Conservation (phyloP, 2,888 invertebrate species). For the Coenonympha glycerion region DNA sequence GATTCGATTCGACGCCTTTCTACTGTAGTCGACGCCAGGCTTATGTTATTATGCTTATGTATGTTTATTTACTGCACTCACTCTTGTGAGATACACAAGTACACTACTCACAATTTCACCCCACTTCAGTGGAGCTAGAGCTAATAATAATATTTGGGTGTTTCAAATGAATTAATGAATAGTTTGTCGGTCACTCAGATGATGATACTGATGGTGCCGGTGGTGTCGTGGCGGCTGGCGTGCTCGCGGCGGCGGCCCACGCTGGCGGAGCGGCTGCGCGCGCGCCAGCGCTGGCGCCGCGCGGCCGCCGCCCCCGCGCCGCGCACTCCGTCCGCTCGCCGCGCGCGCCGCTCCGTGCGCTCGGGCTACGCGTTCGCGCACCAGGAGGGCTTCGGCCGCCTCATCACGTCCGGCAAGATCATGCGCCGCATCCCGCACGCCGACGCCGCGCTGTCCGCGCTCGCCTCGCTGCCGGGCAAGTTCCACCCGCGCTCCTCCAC, state of each 20-base stretch:
- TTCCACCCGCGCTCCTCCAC: slow-evolving; percentile 86
- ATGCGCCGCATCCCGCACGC: slow-evolving; percentile 88
- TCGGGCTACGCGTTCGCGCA: slow-evolving; percentile 99
- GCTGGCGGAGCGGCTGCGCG: slow-evolving; percentile 91
- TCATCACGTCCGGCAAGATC: slow-evolving; percentile 98
- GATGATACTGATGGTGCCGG: slow-evolving; percentile 92
- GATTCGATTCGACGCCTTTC: too few relatives aligned
- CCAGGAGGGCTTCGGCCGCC: slow-evolving; percentile 96
- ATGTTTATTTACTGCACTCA: too few relatives aligned
- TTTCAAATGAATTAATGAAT: background rate
- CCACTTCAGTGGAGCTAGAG: too few relatives aligned
- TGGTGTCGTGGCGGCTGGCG: slow-evolving; percentile 96
- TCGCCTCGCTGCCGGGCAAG: slow-evolving; percentile 75
- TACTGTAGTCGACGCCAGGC: too few relatives aligned
- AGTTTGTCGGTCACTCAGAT: slow-evolving; percentile 43
- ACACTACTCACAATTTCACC: too few relatives aligned
- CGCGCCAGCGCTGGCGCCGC: slow-evolving; percentile 82
- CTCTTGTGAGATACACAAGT: too few relatives aligned
- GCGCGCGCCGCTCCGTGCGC: slow-evolving; percentile 92
- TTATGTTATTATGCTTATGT: too few relatives aligned
- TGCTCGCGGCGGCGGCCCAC: slow-evolving; percentile 93
- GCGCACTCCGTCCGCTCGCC: slow-evolving; percentile 90
- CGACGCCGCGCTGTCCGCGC: slow-evolving; percentile 83
- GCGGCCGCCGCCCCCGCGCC: slow-evolving; percentile 85
- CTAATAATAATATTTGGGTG: background rate